Percentiles rank a stretch among this genome's conserved stretches.
Evolutionary conservation across 2,888 invertebrate species (phyloP).

Genomic region (Acholoe squamosa): DNA sequence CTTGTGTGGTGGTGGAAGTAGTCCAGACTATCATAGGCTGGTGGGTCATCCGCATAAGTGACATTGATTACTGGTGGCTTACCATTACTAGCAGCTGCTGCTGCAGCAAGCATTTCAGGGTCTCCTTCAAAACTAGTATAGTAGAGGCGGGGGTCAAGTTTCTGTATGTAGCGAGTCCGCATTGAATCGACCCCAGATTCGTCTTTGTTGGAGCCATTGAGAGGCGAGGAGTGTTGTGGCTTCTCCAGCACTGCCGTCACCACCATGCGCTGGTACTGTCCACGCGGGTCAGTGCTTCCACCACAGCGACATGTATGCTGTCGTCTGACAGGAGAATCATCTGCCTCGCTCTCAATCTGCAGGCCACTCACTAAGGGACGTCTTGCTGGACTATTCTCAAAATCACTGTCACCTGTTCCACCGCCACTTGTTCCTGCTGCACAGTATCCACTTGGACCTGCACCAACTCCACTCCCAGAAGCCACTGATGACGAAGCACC

Average conservation of each 20-base stretch:
- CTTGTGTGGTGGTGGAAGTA: neutral
- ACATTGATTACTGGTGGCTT: conserved; percentile 61
- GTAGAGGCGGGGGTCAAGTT: conserved; percentile 59
- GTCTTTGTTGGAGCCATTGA: conserved; percentile 22
- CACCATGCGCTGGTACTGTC: conserved; percentile 68
- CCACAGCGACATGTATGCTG: conserved; percentile 55
- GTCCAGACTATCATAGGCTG: conserved; percentile 62
- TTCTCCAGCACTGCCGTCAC: conserved; percentile 68
- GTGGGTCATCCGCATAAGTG: conserved; percentile 60
- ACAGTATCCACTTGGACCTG: neutral
- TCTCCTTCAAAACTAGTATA: conserved; percentile 11
- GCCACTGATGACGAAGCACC: neutral
- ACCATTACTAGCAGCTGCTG: neutral
- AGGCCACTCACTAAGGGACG: conserved; percentile 49
- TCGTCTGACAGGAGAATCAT: conserved; percentile 60
- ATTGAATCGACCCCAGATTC: conserved; percentile 24
- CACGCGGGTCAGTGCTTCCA: conserved; percentile 55
- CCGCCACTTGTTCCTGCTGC: neutral
- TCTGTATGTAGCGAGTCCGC: conserved; percentile 62
- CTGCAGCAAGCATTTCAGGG: conserved; percentile 36
- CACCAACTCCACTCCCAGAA: neutral
- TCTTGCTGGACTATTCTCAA: conserved; percentile 64
- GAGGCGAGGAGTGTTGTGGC: conserved; percentile 7
- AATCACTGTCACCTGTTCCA: conserved; percentile 60
- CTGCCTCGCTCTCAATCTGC: conserved; percentile 50